Conservation (phyloP, 2,113 vertebrate species). For the Patagioenas fasciata region DNA sequence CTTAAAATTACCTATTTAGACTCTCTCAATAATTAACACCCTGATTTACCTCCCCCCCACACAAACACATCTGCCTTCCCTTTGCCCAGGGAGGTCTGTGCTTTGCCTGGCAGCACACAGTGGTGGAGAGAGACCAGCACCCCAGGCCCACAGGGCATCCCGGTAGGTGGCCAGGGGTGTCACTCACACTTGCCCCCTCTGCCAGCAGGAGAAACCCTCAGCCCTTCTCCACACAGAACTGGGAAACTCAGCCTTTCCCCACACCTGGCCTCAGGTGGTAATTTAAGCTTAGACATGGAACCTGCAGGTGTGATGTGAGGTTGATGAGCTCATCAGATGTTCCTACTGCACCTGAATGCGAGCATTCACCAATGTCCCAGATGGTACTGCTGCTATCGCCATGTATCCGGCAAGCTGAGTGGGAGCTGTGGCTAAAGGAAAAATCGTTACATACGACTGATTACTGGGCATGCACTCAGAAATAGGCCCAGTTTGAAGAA, state of each 20-base stretch:
- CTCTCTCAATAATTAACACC: background rate
- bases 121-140: background rate
- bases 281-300: background rate
- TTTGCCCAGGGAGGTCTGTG: background rate
- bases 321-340: background rate
- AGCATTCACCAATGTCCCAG: background rate
- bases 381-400: background rate
- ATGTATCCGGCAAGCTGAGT: background rate
- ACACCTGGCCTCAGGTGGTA: background rate
- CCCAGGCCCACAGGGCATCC: background rate
- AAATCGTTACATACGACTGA: rapidly evolving
- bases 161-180: background rate
- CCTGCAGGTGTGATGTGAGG: background rate
- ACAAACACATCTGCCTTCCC: background rate
- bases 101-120: background rate
- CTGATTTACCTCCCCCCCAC: background rate
- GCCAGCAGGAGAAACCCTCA: background rate
- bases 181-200: rapidly evolving
- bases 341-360: background rate
- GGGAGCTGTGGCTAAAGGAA: background rate
- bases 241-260: background rate
- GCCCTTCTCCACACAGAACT: background rate
- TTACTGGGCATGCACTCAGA: background rate
- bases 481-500: background rate
- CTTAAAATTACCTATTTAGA: background rate